These are phyloP conservation scores for Habroteleia sp. DNA, from an alignment of 2,888 invertebrate species.

Conservation along the genomic window DNA sequence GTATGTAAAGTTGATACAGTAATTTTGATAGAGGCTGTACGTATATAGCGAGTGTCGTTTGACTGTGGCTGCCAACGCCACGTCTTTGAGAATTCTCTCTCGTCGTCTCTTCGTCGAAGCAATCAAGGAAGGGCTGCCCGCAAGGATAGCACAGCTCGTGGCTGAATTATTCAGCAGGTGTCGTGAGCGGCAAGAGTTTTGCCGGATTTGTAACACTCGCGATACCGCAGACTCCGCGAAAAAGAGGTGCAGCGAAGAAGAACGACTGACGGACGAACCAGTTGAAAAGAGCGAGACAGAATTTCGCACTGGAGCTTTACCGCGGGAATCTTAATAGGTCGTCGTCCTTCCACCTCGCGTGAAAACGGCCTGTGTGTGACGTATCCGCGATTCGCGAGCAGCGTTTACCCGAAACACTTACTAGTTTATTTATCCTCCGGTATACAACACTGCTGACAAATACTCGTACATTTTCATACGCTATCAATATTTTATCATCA, in stretches of 20 bases:
- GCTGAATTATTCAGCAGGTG: constrained; percentile 80
- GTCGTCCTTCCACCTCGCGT: constrained; percentile 61
- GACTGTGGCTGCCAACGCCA: constrained; percentile 56
- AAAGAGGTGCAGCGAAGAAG: constrained; percentile 62
- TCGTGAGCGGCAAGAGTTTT: constrained; percentile 76
- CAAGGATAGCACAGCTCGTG: constrained; percentile 70
- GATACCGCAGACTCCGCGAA: constrained; percentile 65
- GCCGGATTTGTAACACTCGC: constrained; percentile 79
- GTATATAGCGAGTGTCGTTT: constrained; percentile 57
- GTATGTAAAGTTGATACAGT: constrained; percentile 62
- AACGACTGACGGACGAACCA: constrained; percentile 43
- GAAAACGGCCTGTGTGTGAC: constrained; percentile 58
- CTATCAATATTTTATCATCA: constrained; percentile 49
- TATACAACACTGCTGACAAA: constrained; percentile 57
- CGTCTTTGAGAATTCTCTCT: constrained; percentile 64
- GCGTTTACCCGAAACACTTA: constrained; percentile 59
- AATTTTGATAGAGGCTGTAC: constrained; percentile 59
- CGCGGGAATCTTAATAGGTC: constrained; percentile 64
- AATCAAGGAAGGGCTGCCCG: constrained; percentile 74
- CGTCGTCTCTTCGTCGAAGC: constrained; percentile 62
- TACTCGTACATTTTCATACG: constrained; percentile 54
- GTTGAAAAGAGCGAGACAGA: constrained; percentile 59
- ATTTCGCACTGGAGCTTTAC: constrained; percentile 65
- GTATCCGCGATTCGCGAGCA: constrained; percentile 58
- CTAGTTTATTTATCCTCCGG: constrained; percentile 62